A percentile compares a stretch with the other conserved stretches of the same genome.
Evolutionary conservation across 2,113 vertebrate genomes (phyloP).

Genomic region (Myotis brandtii): DNA sequence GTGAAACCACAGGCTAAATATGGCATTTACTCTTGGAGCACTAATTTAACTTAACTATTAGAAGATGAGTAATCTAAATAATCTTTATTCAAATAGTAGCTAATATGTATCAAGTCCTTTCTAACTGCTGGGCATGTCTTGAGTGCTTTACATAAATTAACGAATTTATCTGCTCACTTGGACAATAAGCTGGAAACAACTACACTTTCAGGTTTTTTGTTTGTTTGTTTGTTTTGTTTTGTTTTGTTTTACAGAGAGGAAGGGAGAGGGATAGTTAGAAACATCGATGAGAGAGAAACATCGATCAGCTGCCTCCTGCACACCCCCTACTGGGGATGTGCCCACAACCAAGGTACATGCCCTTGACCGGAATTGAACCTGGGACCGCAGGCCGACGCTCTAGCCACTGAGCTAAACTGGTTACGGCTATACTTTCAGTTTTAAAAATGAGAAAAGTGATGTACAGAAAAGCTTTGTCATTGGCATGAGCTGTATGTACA

Average conservation of each 20-base stretch:
- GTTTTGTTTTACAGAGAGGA: too few relatives aligned
- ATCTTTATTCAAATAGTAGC: background rate
- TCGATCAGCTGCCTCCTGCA: too few relatives aligned
- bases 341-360: too few relatives aligned
- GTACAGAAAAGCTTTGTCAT: background rate
- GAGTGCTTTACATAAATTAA: background rate
- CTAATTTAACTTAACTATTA: background rate
- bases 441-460: background rate
- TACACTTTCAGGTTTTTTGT: background rate
- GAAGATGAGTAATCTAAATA: background rate
- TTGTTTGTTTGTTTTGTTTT: too few relatives aligned
- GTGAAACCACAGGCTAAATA: background rate
- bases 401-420: too few relatives aligned
- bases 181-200: background rate
- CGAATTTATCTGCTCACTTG: background rate
- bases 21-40: background rate
- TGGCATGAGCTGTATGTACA: background rate
- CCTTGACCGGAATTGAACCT: too few relatives aligned
- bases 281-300: too few relatives aligned
- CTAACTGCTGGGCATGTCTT: background rate
- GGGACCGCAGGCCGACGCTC: too few relatives aligned
- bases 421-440: background rate
- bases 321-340: too few relatives aligned
- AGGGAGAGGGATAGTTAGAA: too few relatives aligned
- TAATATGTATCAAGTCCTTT: background rate